Evolutionary conservation across 2,888 invertebrate species (phyloP), one percentile per base, ranked within the genome.

Genomic region (Adelognathus sp.): DNA sequence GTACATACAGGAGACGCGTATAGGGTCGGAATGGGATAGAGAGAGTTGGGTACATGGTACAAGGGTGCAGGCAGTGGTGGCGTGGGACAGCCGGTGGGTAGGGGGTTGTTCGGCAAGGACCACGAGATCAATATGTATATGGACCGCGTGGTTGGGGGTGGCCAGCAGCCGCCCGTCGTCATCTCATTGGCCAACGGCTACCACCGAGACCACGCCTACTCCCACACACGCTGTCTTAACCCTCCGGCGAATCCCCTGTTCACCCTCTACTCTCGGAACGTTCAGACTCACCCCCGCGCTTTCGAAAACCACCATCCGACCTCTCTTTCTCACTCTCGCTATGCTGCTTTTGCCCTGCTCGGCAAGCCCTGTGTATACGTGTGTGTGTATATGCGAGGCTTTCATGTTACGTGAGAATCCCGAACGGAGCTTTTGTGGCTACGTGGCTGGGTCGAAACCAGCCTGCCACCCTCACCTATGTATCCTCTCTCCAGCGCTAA

Each of bases 91-190:
- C 18, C 58, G 58, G 44, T 67, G 24, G 79, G 78, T 54, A 77
- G 80, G 77, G 83, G 83, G 84, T n/a, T n/a, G 86, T 88, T 87
- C 88, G 86, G 85, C 86, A 83, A 89, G 87, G 90, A 89, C 91
- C 90, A 90, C 90, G 90, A 90, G 90, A 91, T 91, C 91, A 91
- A 91, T 91, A 91, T 91, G 91, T 91, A 91, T 91, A 88, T 90
- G 90, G 90, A 90, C 91, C 88, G 86, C 88, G 86, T 86, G 90
- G 90, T 88, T 86, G 91, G 90, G 90, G 91, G 90, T 89, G 91
- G 91, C 91, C 89, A 86, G n/a, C n/a, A n/a, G 90, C 88, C 81
- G 85, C 82, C 84, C 84, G 80, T 84, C 81, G 85, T 86, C 86
- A 85, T 86, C 90, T 90, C 91, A 91, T 91, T 91, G 91, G 91